Evolutionary conservation across 2,113 vertebrate genomes (phyloP).

Genomic region (Anarhynchus alexandrinus): DNA sequence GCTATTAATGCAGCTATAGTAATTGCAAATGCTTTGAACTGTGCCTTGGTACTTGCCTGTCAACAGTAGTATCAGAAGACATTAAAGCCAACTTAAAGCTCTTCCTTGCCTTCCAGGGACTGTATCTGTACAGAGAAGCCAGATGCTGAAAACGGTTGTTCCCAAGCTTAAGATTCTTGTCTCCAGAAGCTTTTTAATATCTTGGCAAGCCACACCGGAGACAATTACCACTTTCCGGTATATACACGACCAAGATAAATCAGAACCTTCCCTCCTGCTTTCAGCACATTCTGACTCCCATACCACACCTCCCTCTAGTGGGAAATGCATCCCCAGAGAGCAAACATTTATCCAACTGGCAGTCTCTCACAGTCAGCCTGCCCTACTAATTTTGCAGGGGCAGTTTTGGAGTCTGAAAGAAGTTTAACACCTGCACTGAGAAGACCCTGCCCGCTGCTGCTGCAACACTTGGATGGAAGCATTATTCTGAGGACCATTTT

Average conservation of each 20-base stretch:
- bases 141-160: background rate
- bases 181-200: background rate
- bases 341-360: rapidly evolving
- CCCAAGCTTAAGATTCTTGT: background rate
- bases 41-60: background rate
- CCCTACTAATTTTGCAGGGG: too few relatives aligned
- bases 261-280: background rate
- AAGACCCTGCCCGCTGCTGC: background rate
- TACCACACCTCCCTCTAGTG: constrained; percentile 41
- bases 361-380: background rate
- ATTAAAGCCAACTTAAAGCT: background rate
- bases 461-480: background rate
- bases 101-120: background rate
- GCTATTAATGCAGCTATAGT: background rate
- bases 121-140: background rate
- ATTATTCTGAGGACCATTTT: background rate
- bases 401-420: background rate
- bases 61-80: background rate
- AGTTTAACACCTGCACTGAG: background rate
- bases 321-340: background rate
- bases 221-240: background rate
- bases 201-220: background rate
- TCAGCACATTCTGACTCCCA: background rate
- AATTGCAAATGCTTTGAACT: background rate
- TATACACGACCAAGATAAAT: background rate